Conservation (phyloP, 2,888 invertebrate genomes). For the Dolichomitus sp. region DNA sequence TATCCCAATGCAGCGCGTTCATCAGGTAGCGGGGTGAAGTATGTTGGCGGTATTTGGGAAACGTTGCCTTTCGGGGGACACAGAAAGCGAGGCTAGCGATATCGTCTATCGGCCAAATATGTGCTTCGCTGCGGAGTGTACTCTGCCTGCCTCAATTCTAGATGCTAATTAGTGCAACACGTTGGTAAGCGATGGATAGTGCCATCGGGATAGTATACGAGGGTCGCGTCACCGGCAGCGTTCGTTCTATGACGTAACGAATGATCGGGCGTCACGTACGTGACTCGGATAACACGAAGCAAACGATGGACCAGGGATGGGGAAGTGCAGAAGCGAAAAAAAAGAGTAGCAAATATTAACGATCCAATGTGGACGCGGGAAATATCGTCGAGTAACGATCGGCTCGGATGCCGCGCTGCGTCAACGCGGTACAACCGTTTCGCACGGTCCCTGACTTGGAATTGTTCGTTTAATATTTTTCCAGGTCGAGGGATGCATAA, state of each 20-base stretch:
- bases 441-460: slow-evolving; percentile 39
- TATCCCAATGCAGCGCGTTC: slow-evolving; percentile 51
- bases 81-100: slow-evolving; percentile 17
- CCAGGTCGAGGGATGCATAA: slow-evolving; percentile 51
- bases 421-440: slow-evolving; percentile 20
- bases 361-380: slow-evolving; percentile 42
- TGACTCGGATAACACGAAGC: slow-evolving; percentile 28
- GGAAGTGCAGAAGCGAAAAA: slow-evolving; percentile 17
- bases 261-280: slow-evolving; percentile 33
- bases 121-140: slow-evolving; percentile 32
- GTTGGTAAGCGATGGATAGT: slow-evolving; percentile 45
- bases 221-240: slow-evolving; percentile 9
- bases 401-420: slow-evolving; percentile 12
- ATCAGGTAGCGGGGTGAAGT: slow-evolving; percentile 14
- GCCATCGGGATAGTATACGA: neutral
- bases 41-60: slow-evolving; percentile 31
- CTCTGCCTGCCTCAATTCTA: slow-evolving; percentile 37
- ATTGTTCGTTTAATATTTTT: slow-evolving; percentile 64
- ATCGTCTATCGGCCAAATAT: slow-evolving; percentile 50
- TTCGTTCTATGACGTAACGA: slow-evolving; percentile 44
- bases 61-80: neutral
- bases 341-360: slow-evolving; percentile 52
- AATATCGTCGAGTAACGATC: slow-evolving; percentile 57
- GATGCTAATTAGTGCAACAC: slow-evolving; percentile 64
- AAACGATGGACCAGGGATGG: neutral